Percentiles rank a stretch among this genome's conserved stretches.
phyloP scores from a whole-genome alignment of 2,888 invertebrate species.

The Drosophila falleni region DNA sequence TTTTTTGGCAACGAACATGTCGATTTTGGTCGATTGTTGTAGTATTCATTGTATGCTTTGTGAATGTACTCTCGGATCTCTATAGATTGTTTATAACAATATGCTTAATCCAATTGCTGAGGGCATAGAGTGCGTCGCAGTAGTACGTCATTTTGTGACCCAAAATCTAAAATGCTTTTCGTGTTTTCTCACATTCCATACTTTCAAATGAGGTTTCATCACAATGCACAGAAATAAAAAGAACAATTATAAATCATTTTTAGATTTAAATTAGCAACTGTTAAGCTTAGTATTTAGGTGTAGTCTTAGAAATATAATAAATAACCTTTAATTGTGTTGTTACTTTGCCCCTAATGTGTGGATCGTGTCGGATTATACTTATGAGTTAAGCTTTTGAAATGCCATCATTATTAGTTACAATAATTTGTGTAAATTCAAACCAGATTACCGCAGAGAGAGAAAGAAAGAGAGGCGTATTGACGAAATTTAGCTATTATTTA shows the following conservation, averaged over 20 bases:
- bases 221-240: background rate
- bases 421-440: background rate
- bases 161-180: constrained; percentile 55
- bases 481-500: background rate
- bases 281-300: background rate
- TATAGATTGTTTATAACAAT: constrained; percentile 33
- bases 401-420: background rate
- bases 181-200: constrained; percentile 43
- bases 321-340: background rate
- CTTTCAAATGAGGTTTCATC: constrained; percentile 22
- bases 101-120: constrained; percentile 41
- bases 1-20: constrained; percentile 48
- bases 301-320: background rate
- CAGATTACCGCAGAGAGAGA: background rate
- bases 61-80: constrained; percentile 16
- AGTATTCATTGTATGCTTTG: constrained; percentile 30
- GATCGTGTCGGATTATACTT: constrained; percentile 8
- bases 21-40: constrained; percentile 32
- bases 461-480: background rate
- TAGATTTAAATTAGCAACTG: constrained; percentile 7
- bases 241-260: constrained; percentile 12
- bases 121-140: constrained; percentile 44
- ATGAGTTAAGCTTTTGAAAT: background rate
- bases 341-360: constrained; percentile 3
- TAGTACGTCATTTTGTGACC: constrained; percentile 43